phyloP scores from a whole-genome alignment of 2,888 invertebrate species.

The Carpatolechia fugitivella region DNA sequence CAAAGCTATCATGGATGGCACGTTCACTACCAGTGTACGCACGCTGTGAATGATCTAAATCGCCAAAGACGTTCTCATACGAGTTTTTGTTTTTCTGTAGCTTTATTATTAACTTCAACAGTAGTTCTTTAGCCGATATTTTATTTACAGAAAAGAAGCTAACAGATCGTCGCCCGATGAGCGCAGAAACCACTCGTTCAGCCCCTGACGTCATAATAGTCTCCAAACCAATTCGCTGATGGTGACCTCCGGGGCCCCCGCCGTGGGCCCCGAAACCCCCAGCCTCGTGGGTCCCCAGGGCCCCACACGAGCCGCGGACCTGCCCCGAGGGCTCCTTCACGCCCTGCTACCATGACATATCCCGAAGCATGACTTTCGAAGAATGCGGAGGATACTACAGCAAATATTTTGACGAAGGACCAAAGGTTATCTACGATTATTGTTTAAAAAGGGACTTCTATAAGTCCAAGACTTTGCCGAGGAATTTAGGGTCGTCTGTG shows the following conservation, averaged over 20 bases:
- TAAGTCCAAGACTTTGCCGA: constrained; percentile 61
- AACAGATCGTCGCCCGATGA: constrained; percentile 82
- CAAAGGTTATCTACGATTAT: constrained; percentile 61
- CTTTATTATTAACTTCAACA: too few species aligned
- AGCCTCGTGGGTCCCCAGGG: constrained; percentile 41
- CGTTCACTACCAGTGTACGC: too few species aligned
- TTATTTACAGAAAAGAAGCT: constrained; percentile 61
- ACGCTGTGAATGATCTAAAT: too few species aligned
- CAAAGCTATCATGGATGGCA: too few species aligned
- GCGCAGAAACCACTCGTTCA: constrained; percentile 91
- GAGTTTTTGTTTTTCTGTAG: too few species aligned
- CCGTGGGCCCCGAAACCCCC: constrained; percentile 72
- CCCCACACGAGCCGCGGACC: constrained; percentile 45
- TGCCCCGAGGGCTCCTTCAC: constrained; percentile 61
- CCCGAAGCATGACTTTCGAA: constrained; percentile 58
- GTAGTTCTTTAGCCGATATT: too few species aligned
- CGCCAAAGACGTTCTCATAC: too few species aligned
- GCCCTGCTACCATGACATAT: constrained; percentile 38
- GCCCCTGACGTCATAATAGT: constrained; percentile 93
- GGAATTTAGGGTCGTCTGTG: constrained; percentile 59
- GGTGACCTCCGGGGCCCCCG: constrained; percentile 71
- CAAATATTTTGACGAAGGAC: constrained; percentile 61
- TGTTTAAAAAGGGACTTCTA: constrained; percentile 67
- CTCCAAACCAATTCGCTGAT: constrained; percentile 77
- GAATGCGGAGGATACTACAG: constrained; percentile 64